Conservation (phyloP, 2,113 vertebrate species). For the Rhineura floridana region DNA sequence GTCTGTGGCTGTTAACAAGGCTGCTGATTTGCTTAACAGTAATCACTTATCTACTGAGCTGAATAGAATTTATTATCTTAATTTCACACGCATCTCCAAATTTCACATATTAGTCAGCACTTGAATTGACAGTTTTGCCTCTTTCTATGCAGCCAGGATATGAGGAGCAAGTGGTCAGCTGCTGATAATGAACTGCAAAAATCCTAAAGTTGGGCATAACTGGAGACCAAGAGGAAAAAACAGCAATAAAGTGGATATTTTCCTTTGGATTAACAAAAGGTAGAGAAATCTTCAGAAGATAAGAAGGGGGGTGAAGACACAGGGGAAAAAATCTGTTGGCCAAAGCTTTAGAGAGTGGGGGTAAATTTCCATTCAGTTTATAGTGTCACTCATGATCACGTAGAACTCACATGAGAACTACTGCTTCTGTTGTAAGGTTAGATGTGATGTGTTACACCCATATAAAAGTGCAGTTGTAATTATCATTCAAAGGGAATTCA, state of each 20-base stretch:
- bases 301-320: too few species aligned
- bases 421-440: background rate
- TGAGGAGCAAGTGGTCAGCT: background rate
- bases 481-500: background rate
- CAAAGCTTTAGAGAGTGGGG: background rate
- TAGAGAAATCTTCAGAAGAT: background rate
- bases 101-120: background rate
- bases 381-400: background rate
- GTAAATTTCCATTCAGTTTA: background rate
- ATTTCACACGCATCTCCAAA: background rate
- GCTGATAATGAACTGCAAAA: background rate
- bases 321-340: background rate
- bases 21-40: conserved; percentile 13
- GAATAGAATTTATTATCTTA: conserved; percentile 1
- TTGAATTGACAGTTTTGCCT: background rate
- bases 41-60: background rate
- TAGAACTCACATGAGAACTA: background rate
- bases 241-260: background rate
- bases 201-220: background rate
- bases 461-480: background rate
- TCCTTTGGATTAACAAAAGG: background rate
- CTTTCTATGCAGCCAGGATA: background rate
- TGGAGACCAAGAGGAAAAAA: background rate
- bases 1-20: background rate
- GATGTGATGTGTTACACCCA: background rate